Percentiles rank a stretch among this genome's conserved stretches.
Conservation (phyloP, 2,113 vertebrate genomes). For the Aviceda subcristata region DNA sequence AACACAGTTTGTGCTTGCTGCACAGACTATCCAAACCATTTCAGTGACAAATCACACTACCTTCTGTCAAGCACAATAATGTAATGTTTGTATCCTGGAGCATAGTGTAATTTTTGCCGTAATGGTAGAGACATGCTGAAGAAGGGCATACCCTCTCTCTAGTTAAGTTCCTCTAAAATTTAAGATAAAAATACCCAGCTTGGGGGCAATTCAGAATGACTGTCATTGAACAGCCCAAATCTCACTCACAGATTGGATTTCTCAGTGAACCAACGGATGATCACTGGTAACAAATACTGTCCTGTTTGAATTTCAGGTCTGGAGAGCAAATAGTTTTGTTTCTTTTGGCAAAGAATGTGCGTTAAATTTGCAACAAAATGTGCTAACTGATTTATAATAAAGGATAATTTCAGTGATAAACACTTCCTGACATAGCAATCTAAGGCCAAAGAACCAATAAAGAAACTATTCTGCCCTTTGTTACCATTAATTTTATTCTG, state of each 20-base stretch:
- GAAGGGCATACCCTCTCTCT: slow-evolving; percentile 8
- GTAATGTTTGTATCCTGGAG: not conserved
- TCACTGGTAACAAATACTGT: not conserved
- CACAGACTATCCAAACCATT: not conserved
- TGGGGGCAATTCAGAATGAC: slow-evolving; percentile 19
- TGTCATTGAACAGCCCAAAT: slow-evolving; percentile 26
- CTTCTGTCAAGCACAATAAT: not conserved
- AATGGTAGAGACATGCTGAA: not conserved
- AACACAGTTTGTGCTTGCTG: not conserved
- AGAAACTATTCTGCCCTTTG: not conserved
- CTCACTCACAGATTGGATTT: not conserved
- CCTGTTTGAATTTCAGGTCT: slow-evolving; percentile 35
- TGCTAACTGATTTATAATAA: slow-evolving; percentile 57
- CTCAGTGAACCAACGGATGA: not conserved
- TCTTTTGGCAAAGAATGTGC: slow-evolving; percentile 39
- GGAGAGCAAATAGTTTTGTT: slow-evolving; percentile 41
- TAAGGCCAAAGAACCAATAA: not conserved
- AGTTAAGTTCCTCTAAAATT: slow-evolving; percentile 24
- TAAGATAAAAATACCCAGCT: not conserved
- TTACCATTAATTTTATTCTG: not conserved
- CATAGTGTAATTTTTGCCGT: not conserved
- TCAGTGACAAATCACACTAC: not conserved
- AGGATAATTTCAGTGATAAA: slow-evolving; percentile 37
- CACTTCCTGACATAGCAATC: not conserved
- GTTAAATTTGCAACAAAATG: slow-evolving; percentile 49